A percentile compares a stretch with the other conserved stretches of the same genome.
Conservation (phyloP, 2,113 vertebrate species). For the Myocastor coypus region DNA sequence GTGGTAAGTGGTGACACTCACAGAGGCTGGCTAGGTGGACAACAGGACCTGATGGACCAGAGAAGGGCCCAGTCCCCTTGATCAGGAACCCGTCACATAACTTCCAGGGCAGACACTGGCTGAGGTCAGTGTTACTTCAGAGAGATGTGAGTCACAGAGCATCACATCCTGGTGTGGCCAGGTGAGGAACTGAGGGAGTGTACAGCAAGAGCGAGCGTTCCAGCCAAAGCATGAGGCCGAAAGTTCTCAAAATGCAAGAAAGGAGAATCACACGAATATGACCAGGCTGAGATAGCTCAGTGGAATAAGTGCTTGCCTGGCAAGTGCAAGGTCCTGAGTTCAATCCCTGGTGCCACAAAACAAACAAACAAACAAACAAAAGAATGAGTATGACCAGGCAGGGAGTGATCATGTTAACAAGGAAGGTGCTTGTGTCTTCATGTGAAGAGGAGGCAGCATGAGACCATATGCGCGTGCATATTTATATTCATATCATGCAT, state of each 20-base stretch:
- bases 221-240: background rate
- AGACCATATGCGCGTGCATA: background rate
- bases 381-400: background rate
- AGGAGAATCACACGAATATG: background rate
- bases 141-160: background rate
- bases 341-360: no score
- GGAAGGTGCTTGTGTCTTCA: background rate
- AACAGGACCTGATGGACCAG: accelerated
- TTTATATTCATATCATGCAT: background rate
- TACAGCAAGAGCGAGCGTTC: background rate
- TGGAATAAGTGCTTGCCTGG: no score
- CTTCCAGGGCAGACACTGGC: background rate
- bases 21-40: background rate
- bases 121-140: background rate
- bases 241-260: background rate
- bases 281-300: background rate
- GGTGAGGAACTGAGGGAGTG: background rate
- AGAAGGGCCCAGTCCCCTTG: background rate
- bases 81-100: background rate
- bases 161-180: background rate
- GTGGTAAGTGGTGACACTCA: background rate
- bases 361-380: no score
- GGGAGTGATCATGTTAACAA: background rate
- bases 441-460: background rate
- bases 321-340: no score